Evolutionary conservation across 2,797 vertebrate species (phyloP), one percentile per base, ranked within the genome.

Genomic region (Erethizon dorsatum): DNA sequence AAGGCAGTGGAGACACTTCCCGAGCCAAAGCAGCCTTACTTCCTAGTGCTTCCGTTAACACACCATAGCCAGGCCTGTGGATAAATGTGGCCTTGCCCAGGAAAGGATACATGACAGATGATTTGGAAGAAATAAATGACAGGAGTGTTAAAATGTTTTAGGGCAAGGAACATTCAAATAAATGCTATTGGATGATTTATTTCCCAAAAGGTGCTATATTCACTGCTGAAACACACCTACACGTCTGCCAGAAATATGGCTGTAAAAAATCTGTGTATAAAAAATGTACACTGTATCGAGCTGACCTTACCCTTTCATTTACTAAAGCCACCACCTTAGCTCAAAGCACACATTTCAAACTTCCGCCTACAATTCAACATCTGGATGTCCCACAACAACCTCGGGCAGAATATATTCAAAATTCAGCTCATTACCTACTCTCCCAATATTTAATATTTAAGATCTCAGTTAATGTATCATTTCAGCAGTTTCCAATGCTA

Each of bases 61-160:
- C 56, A 90, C 65, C 78, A 67, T 17, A 93, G 88, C 94, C 77
- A 88, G 93, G 73, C 41, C 83, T 89, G 78, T 86, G 80, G 83
- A 97, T 90, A 96, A 96, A 96, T 91, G 97, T 80, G 41, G 90
- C 26, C 88, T 92, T 82, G 93, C 93, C 96, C 73, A 84, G 85
- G 94, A 97, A 94, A 88, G 95, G 92, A 95, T 93, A 90, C 95
- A 95, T 98, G 97, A 98, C 97, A 90, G 95, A 98, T 97, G 97
- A 91, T 96, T 97, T 97, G 90, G 79, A 97, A 93, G 82, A 96
- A 97, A 93, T 96, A 97, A 97, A 93, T 95, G 97, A 96, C 97
- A 97, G 96, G 90, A 78, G 86, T 92, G 90, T 97, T 97, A 97
- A 97, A 97, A 97, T 98, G 97, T 97, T 98, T 97, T 98, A 98